Conservation (phyloP, 2,888 invertebrate genomes). For the Coremacera marginata region DNA sequence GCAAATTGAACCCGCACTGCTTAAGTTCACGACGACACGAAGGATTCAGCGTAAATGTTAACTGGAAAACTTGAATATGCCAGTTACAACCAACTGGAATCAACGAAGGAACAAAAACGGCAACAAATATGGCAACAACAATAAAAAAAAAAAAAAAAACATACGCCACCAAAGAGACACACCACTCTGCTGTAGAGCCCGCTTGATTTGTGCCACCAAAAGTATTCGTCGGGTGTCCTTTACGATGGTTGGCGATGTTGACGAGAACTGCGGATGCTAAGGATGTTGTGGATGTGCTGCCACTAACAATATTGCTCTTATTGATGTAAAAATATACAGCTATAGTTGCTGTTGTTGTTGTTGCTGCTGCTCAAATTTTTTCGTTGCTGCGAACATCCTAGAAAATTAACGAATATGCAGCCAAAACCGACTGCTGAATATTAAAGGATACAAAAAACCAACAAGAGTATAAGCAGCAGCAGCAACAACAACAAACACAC, state of each 20-base stretch:
- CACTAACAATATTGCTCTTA: neutral
- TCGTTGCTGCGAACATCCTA: constrained; percentile 26
- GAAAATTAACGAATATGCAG: constrained; percentile 42
- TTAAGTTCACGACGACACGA: neutral
- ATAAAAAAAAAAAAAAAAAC: neutral
- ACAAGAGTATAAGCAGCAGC: neutral
- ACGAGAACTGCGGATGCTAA: neutral
- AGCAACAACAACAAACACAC: neutral
- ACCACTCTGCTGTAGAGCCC: neutral
- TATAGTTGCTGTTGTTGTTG: constrained; percentile 6
- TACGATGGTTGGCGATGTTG: neutral
- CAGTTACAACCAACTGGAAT: neutral
- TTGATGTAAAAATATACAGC: neutral
- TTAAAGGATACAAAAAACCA: constrained; percentile 23
- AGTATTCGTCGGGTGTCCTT: neutral
- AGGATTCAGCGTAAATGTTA: constrained; percentile 25
- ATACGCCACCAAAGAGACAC: neutral
- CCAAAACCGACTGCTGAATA: constrained; percentile 38
- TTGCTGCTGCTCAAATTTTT: neutral
- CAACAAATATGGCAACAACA: neutral
- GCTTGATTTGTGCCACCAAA: constrained; percentile 1
- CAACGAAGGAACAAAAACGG: neutral
- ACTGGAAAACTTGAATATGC: constrained; percentile 12
- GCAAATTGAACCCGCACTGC: neutral
- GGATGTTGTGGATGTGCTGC: neutral